Percentiles rank a stretch among this genome's conserved stretches.
Evolutionary conservation across 2,113 vertebrate species (phyloP).

Genomic region (Meleagris gallopavo): DNA sequence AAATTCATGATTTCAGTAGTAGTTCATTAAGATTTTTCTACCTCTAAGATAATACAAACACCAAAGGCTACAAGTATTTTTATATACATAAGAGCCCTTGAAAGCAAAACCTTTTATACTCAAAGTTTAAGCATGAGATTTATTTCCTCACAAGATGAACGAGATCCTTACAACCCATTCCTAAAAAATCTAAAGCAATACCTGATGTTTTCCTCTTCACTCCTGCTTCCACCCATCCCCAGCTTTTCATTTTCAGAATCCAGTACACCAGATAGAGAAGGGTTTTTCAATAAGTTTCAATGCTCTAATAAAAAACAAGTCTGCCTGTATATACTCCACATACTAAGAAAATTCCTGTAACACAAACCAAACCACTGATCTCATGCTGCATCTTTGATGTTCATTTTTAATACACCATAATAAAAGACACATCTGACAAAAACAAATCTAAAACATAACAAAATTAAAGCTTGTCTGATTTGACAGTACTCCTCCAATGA

Average conservation of each 20-base stretch:
- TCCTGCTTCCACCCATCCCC: background rate
- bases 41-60: background rate
- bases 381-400: background rate
- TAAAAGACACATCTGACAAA: background rate
- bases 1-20: background rate
- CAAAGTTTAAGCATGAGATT: background rate
- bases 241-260: background rate
- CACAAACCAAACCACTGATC: background rate
- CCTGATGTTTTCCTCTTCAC: background rate
- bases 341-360: background rate
- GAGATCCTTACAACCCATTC: background rate
- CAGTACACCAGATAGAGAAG: background rate
- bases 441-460: background rate
- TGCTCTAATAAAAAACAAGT: background rate
- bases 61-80: background rate
- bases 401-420: constrained; percentile 1
- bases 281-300: constrained; percentile 34
- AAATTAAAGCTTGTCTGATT: background rate
- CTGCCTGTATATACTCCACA: background rate
- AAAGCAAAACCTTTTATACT: background rate
- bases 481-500: background rate
- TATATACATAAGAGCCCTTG: background rate
- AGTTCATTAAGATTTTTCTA: background rate
- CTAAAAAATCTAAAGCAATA: background rate
- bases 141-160: background rate